phyloP scores from a whole-genome alignment of 2,797 vertebrate species.

The Poeciliopsis paucimaculata region DNA sequence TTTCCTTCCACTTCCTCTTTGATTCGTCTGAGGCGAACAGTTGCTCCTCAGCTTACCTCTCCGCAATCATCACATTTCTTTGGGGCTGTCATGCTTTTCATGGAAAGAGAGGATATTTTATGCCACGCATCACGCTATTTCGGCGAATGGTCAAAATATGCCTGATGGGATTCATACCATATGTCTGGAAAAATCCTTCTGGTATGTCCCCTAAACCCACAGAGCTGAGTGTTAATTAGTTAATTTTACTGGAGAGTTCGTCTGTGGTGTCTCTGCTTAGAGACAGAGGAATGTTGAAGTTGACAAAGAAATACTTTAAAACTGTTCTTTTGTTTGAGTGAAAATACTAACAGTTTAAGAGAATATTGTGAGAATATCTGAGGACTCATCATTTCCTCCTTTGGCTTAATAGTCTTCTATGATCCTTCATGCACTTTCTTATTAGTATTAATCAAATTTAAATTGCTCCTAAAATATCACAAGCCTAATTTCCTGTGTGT shows the following conservation, averaged over 20 bases:
- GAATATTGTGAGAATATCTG: slow-evolving; percentile 40
- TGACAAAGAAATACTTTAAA: slow-evolving; percentile 38
- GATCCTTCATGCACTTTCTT: not conserved
- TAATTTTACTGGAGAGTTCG: slow-evolving; percentile 32
- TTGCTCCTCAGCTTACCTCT: slow-evolving; percentile 39
- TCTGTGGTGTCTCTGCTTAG: slow-evolving; percentile 31
- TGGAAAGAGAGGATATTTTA: slow-evolving; percentile 42
- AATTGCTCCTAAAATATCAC: slow-evolving; percentile 16
- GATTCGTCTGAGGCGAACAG: slow-evolving; percentile 48
- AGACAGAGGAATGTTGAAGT: slow-evolving; percentile 57
- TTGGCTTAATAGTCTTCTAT: slow-evolving; percentile 2
- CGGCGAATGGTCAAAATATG: slow-evolving; percentile 10
- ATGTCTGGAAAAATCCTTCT: slow-evolving; percentile 11
- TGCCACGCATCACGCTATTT: slow-evolving; percentile 9
- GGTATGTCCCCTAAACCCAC: slow-evolving; percentile 18
- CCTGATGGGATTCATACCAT: slow-evolving; percentile 20
- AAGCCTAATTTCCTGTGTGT: slow-evolving; percentile 30
- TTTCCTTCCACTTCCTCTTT: slow-evolving; percentile 59
- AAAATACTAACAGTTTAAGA: slow-evolving; percentile 23
- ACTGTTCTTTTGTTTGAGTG: slow-evolving; percentile 29
- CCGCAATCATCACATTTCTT: slow-evolving; percentile 49
- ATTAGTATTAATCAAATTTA: not conserved
- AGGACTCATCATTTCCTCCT: slow-evolving; percentile 47
- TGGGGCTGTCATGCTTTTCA: slow-evolving; percentile 45
- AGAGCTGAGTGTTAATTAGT: slow-evolving; percentile 31